phyloP scores from a whole-genome alignment of 2,888 invertebrate genomes.

The Ashinkailepas kermadecensis region DNA sequence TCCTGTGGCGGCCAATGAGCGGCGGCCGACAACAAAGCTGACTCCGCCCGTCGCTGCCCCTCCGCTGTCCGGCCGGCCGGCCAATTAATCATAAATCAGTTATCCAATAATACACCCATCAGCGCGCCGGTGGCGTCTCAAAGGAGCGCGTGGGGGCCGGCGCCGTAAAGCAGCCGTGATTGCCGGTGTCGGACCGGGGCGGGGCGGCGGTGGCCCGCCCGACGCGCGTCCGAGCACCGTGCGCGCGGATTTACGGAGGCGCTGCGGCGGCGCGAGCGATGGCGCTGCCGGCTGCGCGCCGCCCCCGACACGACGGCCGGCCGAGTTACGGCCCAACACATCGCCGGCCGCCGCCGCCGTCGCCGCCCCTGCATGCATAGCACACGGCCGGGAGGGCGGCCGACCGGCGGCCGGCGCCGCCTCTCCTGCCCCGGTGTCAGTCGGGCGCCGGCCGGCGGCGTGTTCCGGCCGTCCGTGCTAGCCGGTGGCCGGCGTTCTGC shows the following conservation, averaged over 20 bases:
- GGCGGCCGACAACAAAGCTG: neutral
- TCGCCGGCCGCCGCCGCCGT: neutral
- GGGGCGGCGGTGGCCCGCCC: neutral
- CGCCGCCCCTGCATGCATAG: no score
- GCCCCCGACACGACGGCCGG: neutral
- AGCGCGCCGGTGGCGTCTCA: neutral
- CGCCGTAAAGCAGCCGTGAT: neutral
- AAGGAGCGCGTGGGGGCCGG: neutral
- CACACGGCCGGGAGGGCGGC: no score
- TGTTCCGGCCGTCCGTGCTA: neutral
- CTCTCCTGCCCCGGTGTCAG: neutral
- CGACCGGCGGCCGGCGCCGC: no score
- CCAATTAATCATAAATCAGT: conserved; percentile 19
- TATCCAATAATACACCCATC: conserved; percentile 15
- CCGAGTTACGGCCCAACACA: neutral
- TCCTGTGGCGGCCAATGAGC: neutral
- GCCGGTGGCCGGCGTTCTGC: neutral
- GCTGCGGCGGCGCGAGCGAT: neutral
- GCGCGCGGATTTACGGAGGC: no score
- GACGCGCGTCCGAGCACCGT: neutral
- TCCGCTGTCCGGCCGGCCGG: neutral
- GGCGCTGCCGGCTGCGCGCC: neutral
- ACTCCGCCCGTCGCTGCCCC: neutral
- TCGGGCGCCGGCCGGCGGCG: neutral
- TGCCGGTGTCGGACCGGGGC: neutral